Conservation (phyloP, 2,113 vertebrate genomes). For the Felis chaus region DNA sequence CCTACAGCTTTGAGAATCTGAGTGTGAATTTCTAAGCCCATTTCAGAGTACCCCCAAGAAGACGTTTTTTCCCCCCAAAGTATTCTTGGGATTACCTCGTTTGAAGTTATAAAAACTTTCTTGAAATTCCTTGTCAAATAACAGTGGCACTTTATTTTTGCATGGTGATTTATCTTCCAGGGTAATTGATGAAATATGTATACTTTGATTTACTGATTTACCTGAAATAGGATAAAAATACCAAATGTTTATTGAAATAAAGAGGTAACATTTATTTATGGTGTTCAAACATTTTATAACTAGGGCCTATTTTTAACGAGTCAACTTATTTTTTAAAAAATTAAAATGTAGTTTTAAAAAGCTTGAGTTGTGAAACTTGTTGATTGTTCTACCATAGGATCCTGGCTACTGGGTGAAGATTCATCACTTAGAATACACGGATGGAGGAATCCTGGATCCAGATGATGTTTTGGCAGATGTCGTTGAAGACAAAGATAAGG, state of each 20-base stretch:
- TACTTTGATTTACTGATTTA: background rate
- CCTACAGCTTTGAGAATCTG: background rate
- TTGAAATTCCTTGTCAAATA: constrained; percentile 11
- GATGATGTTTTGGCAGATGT: constrained; percentile 97
- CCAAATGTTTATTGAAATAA: background rate
- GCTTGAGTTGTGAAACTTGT: background rate
- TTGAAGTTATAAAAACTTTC: background rate
- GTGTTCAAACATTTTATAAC: background rate
- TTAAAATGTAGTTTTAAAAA: background rate
- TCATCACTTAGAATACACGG: constrained; percentile 97
- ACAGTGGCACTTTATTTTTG: background rate
- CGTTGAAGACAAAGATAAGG: constrained; percentile 98
- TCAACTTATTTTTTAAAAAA: background rate
- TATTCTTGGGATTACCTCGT: background rate
- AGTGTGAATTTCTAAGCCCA: background rate
- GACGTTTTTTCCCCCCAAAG: background rate
- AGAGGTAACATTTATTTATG: background rate
- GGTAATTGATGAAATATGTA: background rate
- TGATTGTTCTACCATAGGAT: constrained; percentile 84
- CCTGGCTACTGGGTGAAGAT: constrained; percentile 94
- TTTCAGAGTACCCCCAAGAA: background rate
- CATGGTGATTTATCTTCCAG: background rate
- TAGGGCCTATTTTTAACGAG: background rate
- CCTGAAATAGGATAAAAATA: background rate
- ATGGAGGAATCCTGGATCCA: constrained; percentile 98